Base-by-base conservation (phyloP, 1,140 invertebrate species). In the Drosophila triauraria region DNA sequence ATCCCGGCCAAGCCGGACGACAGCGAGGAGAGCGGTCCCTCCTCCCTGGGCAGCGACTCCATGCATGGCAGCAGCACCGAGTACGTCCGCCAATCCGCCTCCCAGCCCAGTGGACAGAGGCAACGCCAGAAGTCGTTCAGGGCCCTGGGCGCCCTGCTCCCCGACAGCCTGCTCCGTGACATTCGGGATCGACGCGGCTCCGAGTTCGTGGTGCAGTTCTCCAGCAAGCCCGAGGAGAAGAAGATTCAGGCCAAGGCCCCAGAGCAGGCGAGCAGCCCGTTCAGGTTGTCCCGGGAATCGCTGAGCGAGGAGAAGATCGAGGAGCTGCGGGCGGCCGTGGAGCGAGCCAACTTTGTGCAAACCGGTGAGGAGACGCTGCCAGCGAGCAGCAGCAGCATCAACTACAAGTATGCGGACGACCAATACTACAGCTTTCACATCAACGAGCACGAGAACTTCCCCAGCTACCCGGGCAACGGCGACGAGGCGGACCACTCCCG, bases 371-470 rank as follows among this genome's bases (percentile, higher is more conserved):
- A 87, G 50, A 27, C 60, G 51, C 54, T 79, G 67, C 77, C 67
- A 48, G 44, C 44, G 2, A 47, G 20, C 60, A 61, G 27, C 51
- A 48, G 46, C 75, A 60, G 59, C 78, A 71, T 76, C 82, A 87
- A 80, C 64, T 90, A 90, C 57, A 92, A 94, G 54, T 96, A 96
- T 82, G 96, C 96, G 80, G 94, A 96, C 77, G 96, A 97, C 93
- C 95, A 95, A 93, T 97, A 95, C 93, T 97, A 96, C 91, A 95
- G 96, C 91, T 98, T 98, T 91, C 97, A 97, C 93, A 93, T 98
- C 63, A 96, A 97, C 91, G 97, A 97, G 92, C 92, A 92, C 76
- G 91, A 92, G 78, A 91, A 92, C 77, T 92, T 90, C 59, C 94
- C 95, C 79, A 94, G 95, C 78, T 94, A 94, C 81, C 94, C 95